A percentile compares a stretch with the other conserved stretches of the same genome.
Evolutionary conservation across 1,140 invertebrate species (phyloP).

Genomic region (Zophobas morio): DNA sequence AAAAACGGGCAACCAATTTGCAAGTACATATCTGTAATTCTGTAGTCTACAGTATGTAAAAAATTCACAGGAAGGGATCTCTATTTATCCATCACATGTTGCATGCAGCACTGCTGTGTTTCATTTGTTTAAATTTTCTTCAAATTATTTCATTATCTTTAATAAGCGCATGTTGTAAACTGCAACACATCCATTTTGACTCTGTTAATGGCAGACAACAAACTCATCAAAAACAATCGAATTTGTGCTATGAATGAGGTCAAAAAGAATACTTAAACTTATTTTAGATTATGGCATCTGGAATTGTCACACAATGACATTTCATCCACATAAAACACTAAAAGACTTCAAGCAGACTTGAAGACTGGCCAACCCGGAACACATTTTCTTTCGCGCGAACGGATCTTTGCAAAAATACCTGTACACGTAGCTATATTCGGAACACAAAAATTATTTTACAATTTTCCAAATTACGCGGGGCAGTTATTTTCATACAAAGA

Average conservation of each 20-base stretch:
- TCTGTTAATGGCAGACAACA: no score
- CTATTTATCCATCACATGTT: neutral
- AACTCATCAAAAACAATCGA: neutral
- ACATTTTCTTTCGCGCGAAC: constrained; percentile 23
- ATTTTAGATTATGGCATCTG: constrained; percentile 26
- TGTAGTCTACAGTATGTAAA: neutral
- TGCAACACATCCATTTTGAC: no score
- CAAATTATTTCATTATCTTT: neutral
- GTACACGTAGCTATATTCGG: constrained; percentile 4
- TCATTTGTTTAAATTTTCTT: neutral
- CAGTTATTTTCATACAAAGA: neutral
- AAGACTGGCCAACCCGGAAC: constrained; percentile 47
- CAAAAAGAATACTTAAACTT: neutral
- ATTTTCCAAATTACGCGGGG: constrained; percentile 1
- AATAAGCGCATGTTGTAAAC: neutral
- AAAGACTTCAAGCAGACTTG: constrained; percentile 43
- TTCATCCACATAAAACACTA: constrained; percentile 41
- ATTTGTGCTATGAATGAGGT: neutral
- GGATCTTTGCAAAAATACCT: constrained; percentile 32
- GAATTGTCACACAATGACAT: constrained; percentile 40
- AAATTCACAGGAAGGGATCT: neutral
- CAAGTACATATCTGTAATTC: no score
- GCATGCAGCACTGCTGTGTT: neutral
- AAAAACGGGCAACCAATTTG: no score
- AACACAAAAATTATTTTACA: neutral